Base-by-base conservation (phyloP, 2,888 invertebrate genomes). In the Pterobdella sp. region DNA sequence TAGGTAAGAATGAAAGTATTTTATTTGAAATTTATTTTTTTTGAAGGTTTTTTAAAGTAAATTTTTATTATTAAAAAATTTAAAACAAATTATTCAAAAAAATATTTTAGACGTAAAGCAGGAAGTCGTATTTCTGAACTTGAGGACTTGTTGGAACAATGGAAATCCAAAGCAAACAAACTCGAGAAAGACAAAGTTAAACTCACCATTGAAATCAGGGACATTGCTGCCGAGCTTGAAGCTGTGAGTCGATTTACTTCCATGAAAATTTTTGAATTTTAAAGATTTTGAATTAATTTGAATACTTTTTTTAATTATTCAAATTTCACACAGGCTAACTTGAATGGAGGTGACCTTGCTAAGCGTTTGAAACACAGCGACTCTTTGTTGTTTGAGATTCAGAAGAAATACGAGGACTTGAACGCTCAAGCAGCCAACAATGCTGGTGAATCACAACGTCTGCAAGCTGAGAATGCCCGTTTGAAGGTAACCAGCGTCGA, bases 181-280 rank as follows among this genome's bases (percentile, higher is more conserved):
- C 94, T 86, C 75, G 97, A 98, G 87, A 98, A 98, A 87, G 94
- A 94, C 86, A 98, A 97, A 88, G 92, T 93, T 78, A 92, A 96
- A 79, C 90, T 98, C 78, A 93, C 94, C 86, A 92, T 92, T 81
- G 98, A 98, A 88, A 92, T 98, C 78, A 96, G 96, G 85, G 91
- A 98, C 75, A 89, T 98, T 84, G 97, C 97, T 87, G 95, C 97
- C 85, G 98, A 98, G 86, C 88, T 98, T 84, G 98, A 98, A 87
- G 96, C 96, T 88, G 89, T 88, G 80, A 60, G 74, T 68, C 26
- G 32, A 74, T 4, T 0, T 34, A 37, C 18, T 14, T 42, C 18
- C 18, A 14, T 7, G 42, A 14, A 26, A 26, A 4, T 56, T n/a
- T 18, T 26, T 56, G 60, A 26, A 26, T 42, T 42, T 42, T 42